Evolutionary conservation across 2,113 vertebrate species (phyloP).

Genomic region (Oryzias curvinotus): DNA sequence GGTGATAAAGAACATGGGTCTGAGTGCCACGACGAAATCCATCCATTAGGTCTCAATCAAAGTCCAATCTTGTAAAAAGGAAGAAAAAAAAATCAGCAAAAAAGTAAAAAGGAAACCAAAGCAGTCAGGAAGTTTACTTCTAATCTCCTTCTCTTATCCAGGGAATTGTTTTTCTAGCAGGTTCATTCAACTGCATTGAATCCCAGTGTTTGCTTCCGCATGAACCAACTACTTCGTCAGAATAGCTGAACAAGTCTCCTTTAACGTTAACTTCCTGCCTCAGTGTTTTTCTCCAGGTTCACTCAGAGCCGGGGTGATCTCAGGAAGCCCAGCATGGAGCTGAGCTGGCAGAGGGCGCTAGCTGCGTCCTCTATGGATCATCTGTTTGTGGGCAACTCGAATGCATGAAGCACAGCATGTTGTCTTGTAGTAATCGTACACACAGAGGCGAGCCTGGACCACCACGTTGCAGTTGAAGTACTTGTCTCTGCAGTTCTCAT

Average conservation of each 20-base stretch:
- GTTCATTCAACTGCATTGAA: neutral
- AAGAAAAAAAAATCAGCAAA: no score
- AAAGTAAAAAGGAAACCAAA: no score
- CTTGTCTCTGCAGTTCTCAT: conserved; percentile 92
- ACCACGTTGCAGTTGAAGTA: conserved; percentile 98
- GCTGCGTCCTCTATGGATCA: conserved; percentile 77
- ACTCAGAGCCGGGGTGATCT: conserved; percentile 23
- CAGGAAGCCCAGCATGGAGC: conserved; percentile 19
- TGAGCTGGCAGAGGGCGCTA: conserved; percentile 67
- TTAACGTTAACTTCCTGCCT: conserved; percentile 22
- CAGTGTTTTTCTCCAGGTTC: conserved; percentile 11
- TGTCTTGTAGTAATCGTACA: conserved; percentile 93
- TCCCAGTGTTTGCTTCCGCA: conserved; percentile 22
- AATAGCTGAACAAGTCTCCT: conserved; percentile 33
- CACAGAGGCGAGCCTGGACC: conserved; percentile 94
- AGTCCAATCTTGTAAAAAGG: no score
- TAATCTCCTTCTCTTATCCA: conserved; percentile 7
- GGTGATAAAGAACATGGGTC: conserved; percentile 17
- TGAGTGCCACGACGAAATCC: neutral
- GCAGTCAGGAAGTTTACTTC: conserved; percentile 7
- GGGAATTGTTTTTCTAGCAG: conserved; percentile 18
- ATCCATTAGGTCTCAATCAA: no score
- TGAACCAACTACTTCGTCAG: conserved; percentile 33
- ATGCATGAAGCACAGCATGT: conserved; percentile 91
- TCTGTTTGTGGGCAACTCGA: conserved; percentile 78